Conservation (phyloP, 2,797 vertebrate genomes). For the Myotis daubentonii region DNA sequence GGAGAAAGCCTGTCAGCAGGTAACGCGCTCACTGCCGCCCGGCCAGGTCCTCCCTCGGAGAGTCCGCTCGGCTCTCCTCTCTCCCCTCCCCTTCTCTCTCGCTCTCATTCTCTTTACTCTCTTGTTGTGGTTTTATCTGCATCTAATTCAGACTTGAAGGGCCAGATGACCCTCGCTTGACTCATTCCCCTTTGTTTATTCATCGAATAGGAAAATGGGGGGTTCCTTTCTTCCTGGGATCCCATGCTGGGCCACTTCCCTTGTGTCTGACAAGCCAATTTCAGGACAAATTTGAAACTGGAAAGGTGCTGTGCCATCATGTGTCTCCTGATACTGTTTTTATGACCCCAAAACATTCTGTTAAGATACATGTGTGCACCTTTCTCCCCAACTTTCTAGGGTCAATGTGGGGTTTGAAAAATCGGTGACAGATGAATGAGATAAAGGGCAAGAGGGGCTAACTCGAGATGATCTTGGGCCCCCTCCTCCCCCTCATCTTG, state of each 20-base stretch:
- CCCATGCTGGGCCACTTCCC: background rate
- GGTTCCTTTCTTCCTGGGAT: background rate
- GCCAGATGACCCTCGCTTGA: background rate
- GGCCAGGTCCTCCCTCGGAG: no score
- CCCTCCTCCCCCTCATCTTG: background rate
- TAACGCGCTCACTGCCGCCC: conserved; percentile 66
- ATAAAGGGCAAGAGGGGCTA: background rate
- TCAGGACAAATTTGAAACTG: background rate
- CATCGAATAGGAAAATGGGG: background rate
- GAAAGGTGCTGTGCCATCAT: background rate
- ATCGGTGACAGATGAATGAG: background rate
- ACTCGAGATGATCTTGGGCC: background rate
- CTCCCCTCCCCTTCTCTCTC: background rate
- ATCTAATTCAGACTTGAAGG: background rate
- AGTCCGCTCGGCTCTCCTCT: background rate
- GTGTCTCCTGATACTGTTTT: background rate
- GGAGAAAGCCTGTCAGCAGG: conserved; percentile 89
- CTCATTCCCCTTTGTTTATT: background rate
- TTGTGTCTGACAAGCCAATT: background rate
- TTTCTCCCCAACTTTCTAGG: background rate
- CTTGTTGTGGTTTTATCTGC: background rate
- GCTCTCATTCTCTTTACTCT: background rate
- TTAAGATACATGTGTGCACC: background rate
- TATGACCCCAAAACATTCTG: background rate
- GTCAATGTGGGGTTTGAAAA: background rate